A percentile compares a stretch with the other conserved stretches of the same genome.
These are phyloP conservation scores for Peromyscus polionotus DNA, from an alignment of 2,113 vertebrate genomes.

Conservation along the genomic window DNA sequence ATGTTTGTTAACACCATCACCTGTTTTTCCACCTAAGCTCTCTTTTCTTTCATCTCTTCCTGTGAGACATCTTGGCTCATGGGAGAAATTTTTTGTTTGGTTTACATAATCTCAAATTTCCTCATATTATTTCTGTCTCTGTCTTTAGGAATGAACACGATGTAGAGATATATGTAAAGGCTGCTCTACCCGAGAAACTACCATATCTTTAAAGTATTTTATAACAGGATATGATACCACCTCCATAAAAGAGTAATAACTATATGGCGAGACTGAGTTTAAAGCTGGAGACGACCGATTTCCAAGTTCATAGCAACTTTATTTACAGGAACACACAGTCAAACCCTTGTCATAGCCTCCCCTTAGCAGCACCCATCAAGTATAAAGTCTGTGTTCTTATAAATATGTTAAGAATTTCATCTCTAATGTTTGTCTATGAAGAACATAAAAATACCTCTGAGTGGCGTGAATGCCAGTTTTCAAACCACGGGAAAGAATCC, in stretches of 20 bases:
- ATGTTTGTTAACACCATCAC: neutral
- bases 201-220: neutral
- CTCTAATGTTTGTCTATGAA: constrained; percentile 86
- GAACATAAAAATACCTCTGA: constrained; percentile 85
- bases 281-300: constrained; percentile 76
- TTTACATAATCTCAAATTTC: constrained; percentile 35
- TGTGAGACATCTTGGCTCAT: neutral
- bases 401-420: constrained; percentile 88
- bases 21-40: neutral
- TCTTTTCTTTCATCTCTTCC: constrained; percentile 12
- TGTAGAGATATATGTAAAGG: neutral
- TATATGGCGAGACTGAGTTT: constrained; percentile 75
- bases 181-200: neutral
- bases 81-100: constrained; percentile 19
- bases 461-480: constrained; percentile 28
- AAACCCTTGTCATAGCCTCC: constrained; percentile 80
- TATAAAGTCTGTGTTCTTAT: constrained; percentile 83
- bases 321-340: constrained; percentile 86
- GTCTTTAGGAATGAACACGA: neutral
- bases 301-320: constrained; percentile 78
- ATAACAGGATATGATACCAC: neutral
- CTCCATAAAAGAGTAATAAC: neutral
- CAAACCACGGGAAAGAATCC: constrained; percentile 62
- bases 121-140: constrained; percentile 4
- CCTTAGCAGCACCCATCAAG: constrained; percentile 10